Conservation (phyloP, 2,888 invertebrate genomes). For the Cinara cedri region DNA sequence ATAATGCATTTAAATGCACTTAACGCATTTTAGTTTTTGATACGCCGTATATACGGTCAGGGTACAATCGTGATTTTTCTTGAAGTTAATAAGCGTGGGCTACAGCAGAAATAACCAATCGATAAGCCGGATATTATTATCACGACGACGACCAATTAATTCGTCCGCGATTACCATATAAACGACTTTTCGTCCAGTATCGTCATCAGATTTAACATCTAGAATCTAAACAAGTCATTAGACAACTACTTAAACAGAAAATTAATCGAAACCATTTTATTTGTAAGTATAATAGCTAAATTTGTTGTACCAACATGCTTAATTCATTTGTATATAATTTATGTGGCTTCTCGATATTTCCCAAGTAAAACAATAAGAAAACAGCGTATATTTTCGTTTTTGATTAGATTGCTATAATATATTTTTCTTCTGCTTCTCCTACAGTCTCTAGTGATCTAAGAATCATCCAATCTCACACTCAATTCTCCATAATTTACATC, state of each 20-base stretch:
- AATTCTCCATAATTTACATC: too few species aligned
- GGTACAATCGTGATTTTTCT: constrained; percentile 19
- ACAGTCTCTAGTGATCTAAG: too few species aligned
- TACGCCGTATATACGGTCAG: too few species aligned
- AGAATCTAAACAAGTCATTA: constrained; percentile 17
- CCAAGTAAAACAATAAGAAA: too few species aligned
- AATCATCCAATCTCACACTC: too few species aligned
- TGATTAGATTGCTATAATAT: too few species aligned
- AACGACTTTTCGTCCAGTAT: background rate
- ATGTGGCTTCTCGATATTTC: too few species aligned
- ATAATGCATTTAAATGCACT: background rate
- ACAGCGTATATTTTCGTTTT: too few species aligned
- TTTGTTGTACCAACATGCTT: too few species aligned
- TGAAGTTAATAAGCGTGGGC: constrained; percentile 15
- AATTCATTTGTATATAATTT: too few species aligned
- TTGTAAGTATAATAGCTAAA: background rate
- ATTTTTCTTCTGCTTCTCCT: too few species aligned
- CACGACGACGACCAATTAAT: constrained; percentile 34
- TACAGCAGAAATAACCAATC: background rate
- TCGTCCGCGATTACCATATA: constrained; percentile 29
- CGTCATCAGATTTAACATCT: constrained; percentile 13
- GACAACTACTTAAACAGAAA: too few species aligned
- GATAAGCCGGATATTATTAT: constrained; percentile 35
- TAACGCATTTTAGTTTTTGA: background rate
- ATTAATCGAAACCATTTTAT: background rate